Evolutionary conservation across 2,888 invertebrate species (phyloP), one percentile per base, ranked within the genome.

Genomic region (Phrixothrix hirtus): DNA sequence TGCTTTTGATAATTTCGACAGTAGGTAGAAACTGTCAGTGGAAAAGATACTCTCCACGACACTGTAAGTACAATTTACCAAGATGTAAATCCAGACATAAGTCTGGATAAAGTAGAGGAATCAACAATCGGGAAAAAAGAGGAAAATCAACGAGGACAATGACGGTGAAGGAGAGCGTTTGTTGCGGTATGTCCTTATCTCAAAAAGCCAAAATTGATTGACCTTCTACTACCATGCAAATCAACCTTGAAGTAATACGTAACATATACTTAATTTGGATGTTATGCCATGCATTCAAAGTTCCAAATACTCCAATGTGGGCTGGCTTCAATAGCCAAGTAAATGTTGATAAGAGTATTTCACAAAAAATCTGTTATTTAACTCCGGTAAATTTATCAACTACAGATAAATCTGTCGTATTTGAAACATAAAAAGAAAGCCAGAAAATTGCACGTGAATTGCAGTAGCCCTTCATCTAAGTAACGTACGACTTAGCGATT

Each of bases 401-500:
- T 9, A 39, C 14, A 2, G 13, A 43, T 45, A 38, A 15, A 16
- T 36, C 57, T 11, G 57, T 64, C n/a, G 58, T 65, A 21, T 2
- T 48, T 6, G 57, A 64, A 52, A 69, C 66, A 21, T 60, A 64
- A 64, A 32, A 14, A 26, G 52, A 52, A 52, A 43, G 47, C 26
- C 50, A 55, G 52, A 10, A 62, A 57, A 55, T 64, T 15, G 60
- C 62, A 45, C 27, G 39, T 25, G 62, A 68, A 46, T 59, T 50
- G 10, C 17, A 52, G 5, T 47, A 65, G 39, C 6, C 10, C 5
- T 56, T 59, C 27, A 64, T 44, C 0, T 47, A 62, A 52, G 62
- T 69, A 1, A 67, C 69, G 6, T 70, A 68, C 51, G 70, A 68
- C 58, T 49, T 70, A 25, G 68, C 67, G 1, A 68, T 68, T 32